Evolutionary conservation across 2,888 invertebrate genomes (phyloP).

Genomic region (Proisotoma minuta): DNA sequence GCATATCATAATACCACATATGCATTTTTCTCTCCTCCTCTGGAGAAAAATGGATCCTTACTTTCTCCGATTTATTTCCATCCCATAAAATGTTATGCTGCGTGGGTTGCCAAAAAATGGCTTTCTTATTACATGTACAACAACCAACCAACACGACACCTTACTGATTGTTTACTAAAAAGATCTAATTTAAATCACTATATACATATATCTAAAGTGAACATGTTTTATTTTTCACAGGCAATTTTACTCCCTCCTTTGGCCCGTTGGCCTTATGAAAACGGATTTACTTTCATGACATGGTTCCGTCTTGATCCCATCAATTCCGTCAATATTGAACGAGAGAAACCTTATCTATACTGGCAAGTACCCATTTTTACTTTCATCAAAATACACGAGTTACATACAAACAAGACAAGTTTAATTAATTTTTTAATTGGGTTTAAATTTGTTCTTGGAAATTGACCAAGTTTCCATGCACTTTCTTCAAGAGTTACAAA

Average conservation of each 20-base stretch:
- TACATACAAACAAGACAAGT: too few relatives aligned
- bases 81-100: constrained; percentile 5
- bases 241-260: constrained; percentile 95
- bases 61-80: neutral
- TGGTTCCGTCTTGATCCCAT: constrained; percentile 99
- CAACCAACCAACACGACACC: neutral
- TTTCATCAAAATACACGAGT: too few relatives aligned
- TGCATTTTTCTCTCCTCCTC: neutral
- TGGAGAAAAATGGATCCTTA: neutral
- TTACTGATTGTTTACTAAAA: constrained; percentile 8
- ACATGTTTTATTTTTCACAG: constrained; percentile 57
- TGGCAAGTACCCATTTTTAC: too few relatives aligned
- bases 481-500: neutral
- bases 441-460: constrained; percentile 2
- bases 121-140: too few relatives aligned
- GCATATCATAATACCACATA: neutral
- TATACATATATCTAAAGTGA: neutral
- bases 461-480: neutral
- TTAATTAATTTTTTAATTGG: too few relatives aligned
- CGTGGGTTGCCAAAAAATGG: neutral
- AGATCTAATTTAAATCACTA: constrained; percentile 9
- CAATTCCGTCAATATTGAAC: constrained; percentile 96
- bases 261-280: constrained; percentile 98
- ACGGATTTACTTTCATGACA: constrained; percentile 98
- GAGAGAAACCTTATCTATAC: constrained; percentile 97